Evolutionary conservation across 2,113 vertebrate species (phyloP).

Genomic region (Ptychochromis oligacanthus): DNA sequence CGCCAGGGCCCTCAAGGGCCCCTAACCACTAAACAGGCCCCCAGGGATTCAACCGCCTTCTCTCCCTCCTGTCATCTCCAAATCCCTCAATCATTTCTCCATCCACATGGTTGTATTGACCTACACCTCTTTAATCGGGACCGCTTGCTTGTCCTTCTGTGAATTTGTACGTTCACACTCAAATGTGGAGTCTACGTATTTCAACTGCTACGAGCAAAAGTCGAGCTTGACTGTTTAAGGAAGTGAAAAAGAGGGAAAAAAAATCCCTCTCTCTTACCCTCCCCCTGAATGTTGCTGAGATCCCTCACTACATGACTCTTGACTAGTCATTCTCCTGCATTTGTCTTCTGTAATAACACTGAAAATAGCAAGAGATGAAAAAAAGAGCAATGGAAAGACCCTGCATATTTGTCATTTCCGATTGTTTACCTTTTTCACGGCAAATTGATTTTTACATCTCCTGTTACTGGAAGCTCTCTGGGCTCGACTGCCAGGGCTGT

Average conservation of each 20-base stretch:
- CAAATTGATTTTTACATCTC: conserved; percentile 87
- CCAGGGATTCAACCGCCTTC: conserved; percentile 50
- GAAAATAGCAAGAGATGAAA: conserved; percentile 62
- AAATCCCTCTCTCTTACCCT: neutral
- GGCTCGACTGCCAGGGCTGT: conserved; percentile 78
- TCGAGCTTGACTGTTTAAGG: conserved; percentile 57
- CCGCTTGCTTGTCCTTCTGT: conserved; percentile 16
- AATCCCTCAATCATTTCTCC: conserved; percentile 49
- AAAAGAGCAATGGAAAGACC: conserved; percentile 70
- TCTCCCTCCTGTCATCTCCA: conserved; percentile 41
- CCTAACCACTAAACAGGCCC: conserved; percentile 70
- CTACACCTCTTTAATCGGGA: conserved; percentile 54
- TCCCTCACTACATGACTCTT: conserved; percentile 61
- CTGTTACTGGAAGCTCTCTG: conserved; percentile 83
- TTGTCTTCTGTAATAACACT: conserved; percentile 75
- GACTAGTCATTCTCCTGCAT: conserved; percentile 64
- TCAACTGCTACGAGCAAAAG: conserved; percentile 33
- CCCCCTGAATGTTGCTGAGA: conserved; percentile 50
- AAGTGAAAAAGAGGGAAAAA: conserved; percentile 12
- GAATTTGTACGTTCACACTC: neutral
- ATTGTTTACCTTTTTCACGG: conserved; percentile 85
- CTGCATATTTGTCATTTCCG: conserved; percentile 84
- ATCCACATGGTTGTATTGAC: conserved; percentile 40
- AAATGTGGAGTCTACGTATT: conserved; percentile 16
- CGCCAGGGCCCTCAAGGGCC: conserved; percentile 57